These are phyloP conservation scores for Panthera leo DNA, from an alignment of 2,113 vertebrate genomes.

Conservation along the genomic window DNA sequence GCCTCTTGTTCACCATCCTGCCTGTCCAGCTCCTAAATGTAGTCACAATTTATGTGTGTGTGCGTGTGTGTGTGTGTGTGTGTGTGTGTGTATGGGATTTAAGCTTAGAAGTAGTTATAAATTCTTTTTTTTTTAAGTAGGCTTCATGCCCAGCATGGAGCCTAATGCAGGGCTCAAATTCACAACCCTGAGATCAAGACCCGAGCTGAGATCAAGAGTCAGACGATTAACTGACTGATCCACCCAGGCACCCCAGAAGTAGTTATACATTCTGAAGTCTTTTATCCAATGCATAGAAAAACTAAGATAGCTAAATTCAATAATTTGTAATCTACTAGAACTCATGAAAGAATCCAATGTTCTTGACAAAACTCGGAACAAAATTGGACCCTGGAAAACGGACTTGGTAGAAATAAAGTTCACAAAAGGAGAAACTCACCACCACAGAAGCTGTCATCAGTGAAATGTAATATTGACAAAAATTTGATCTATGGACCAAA, in stretches of 20 bases:
- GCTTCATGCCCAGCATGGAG: too few species aligned
- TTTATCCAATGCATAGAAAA: neutral
- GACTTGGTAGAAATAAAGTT: neutral
- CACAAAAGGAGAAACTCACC: neutral
- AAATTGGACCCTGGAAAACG: neutral
- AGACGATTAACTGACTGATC: too few species aligned
- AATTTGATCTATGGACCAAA: neutral
- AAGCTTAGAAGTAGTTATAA: neutral
- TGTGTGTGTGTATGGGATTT: neutral
- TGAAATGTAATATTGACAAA: neutral
- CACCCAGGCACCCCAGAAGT: too few species aligned
- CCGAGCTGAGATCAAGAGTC: too few species aligned
- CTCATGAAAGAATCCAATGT: neutral
- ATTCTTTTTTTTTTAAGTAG: too few species aligned
- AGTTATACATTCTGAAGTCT: neutral
- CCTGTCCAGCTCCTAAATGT: neutral
- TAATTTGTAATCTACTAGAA: neutral
- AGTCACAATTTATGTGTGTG: neutral
- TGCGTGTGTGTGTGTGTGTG: too few species aligned
- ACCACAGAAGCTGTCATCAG: neutral
- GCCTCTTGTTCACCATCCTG: fast-evolving
- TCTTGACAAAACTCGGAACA: neutral
- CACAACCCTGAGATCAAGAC: too few species aligned
- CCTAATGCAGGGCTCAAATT: too few species aligned
- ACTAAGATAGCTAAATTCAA: neutral